Evolutionary conservation across 2,888 invertebrate genomes (phyloP), one percentile per base, ranked within the genome.

Genomic region (Arctia plantaginis): DNA sequence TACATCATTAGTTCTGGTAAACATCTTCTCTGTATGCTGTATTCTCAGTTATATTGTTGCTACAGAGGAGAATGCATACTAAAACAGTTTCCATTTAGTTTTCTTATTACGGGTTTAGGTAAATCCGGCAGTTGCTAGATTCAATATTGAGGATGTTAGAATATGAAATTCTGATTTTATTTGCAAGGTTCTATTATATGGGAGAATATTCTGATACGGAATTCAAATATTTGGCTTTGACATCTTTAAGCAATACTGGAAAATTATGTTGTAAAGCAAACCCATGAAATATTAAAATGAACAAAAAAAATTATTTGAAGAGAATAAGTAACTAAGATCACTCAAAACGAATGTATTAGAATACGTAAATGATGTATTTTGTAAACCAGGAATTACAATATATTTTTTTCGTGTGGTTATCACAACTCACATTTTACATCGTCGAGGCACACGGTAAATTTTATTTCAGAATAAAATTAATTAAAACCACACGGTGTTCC

Each of bases 31-130:
- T 78, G 73, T 77, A 69, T 80, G 41, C 75, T n/a, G n/a, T n/a
- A n/a, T n/a, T n/a, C n/a, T n/a, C 12, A 72, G 77, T 77, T 76
- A 82, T 77, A 76, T 69, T 65, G 69, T 77, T 72, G 74, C 67
- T 74, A 66, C 75, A 77, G 74, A 71, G 74, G 66, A 71, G 73
- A 78, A 78, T 78, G 75, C 76, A 78, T 78, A 82, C 68, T 70
- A 75, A 82, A 80, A 44, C 78, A 74, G 71, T 65, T 68, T 55
- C 47, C 44, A 27, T 27, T 33, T 72, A n/a, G 69, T 69, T 65
- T 69, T 66, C 70, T 74, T 62, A 70, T 70, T 73, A 65, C 69
- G 10, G 33, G 44, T 47, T 68, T 35, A 33, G 66, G 12, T 51
- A 66, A 73, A 59, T 59, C 66, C 27, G 59, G 33, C 35, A 70